These are phyloP conservation scores for Pleuronectes platessa DNA, from an alignment of 2,113 vertebrate genomes.

Conservation along the genomic window DNA sequence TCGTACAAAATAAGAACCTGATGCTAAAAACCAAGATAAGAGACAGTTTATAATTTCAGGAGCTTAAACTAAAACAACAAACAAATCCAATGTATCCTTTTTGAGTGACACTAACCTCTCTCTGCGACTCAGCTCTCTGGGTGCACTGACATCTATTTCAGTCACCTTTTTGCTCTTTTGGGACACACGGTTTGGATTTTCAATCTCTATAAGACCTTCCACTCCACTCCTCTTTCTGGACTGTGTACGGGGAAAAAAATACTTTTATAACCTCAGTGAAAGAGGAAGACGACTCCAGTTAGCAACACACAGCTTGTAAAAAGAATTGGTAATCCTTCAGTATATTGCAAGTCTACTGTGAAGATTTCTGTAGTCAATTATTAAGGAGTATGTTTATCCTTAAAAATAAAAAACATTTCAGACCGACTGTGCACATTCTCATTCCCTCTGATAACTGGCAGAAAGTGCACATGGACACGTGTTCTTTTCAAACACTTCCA, in stretches of 20 bases:
- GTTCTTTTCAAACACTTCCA: no score
- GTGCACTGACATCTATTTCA: slow-evolving; percentile 76
- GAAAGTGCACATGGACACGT: no score
- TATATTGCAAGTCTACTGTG: no score
- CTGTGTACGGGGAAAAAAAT: slow-evolving; percentile 44
- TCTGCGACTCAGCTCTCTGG: slow-evolving; percentile 82
- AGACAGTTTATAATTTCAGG: neutral
- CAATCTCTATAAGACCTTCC: slow-evolving; percentile 85
- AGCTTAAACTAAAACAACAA: neutral
- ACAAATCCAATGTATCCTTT: neutral
- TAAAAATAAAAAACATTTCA: no score
- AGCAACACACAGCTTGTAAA: no score
- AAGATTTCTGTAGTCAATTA: no score
- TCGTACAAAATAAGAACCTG: neutral
- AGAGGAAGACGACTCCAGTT: neutral
- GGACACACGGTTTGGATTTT: slow-evolving; percentile 84
- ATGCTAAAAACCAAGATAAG: neutral
- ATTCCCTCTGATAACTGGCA: no score
- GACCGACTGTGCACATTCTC: no score
- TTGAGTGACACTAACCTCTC: slow-evolving; percentile 75
- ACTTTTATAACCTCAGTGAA: neutral
- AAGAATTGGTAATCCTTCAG: no score
- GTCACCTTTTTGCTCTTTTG: slow-evolving; percentile 85
- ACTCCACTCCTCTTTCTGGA: slow-evolving; percentile 81
- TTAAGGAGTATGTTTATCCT: no score